Evolutionary conservation across 1,140 invertebrate species (phyloP).

Genomic region (Lanistes nyassanus): DNA sequence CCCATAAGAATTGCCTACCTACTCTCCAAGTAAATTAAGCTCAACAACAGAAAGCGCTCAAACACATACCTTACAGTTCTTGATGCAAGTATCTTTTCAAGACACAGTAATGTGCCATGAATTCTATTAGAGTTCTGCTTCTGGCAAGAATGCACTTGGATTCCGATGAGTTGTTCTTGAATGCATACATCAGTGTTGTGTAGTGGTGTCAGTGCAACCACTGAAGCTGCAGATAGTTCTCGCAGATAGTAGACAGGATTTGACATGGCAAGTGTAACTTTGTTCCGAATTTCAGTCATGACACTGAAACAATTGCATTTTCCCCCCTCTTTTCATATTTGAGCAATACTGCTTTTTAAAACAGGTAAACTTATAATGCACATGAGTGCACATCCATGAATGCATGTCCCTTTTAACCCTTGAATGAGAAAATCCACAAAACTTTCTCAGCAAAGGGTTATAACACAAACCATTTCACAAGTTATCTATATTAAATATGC

Average conservation of each 20-base stretch:
- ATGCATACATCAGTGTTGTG: slow-evolving; percentile 29
- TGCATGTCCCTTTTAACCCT: no score
- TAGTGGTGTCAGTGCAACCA: slow-evolving; percentile 46
- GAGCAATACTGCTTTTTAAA: not conserved
- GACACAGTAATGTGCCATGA: slow-evolving; percentile 36
- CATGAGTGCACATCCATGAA: no score
- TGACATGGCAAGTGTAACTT: slow-evolving; percentile 29
- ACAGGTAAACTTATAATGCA: not conserved
- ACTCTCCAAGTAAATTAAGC: no score
- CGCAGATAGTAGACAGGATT: slow-evolving; percentile 57
- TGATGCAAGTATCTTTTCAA: slow-evolving; percentile 34
- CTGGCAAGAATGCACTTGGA: slow-evolving; percentile 1
- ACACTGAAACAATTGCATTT: slow-evolving; percentile 26
- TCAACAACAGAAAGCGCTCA: no score
- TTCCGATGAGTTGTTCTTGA: slow-evolving; percentile 19
- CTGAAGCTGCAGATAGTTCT: slow-evolving; percentile 51
- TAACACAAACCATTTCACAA: no score
- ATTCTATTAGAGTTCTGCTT: slow-evolving; percentile 15
- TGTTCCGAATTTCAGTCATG: slow-evolving; percentile 28
- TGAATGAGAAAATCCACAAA: no score
- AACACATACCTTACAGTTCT: slow-evolving; percentile 17
- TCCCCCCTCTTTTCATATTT: not conserved
- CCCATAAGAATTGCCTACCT: no score
- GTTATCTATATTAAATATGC: no score
- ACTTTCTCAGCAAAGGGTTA: no score